These are phyloP conservation scores for Pilophorus perplexus DNA, from an alignment of 2,888 invertebrate genomes.

Conservation along the genomic window DNA sequence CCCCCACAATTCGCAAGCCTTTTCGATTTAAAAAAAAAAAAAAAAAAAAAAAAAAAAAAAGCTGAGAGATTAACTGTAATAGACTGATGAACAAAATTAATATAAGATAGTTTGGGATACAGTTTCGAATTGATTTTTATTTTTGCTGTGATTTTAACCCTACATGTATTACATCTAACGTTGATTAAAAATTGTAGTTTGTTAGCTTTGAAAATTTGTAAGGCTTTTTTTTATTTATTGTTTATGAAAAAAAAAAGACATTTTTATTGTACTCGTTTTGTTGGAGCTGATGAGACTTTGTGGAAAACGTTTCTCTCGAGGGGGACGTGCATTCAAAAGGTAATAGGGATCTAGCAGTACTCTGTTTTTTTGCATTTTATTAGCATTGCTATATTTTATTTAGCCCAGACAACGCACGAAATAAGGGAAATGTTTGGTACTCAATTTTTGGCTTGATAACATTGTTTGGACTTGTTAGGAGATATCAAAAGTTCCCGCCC, in stretches of 20 bases:
- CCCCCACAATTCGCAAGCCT: neutral
- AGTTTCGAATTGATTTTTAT: conserved; percentile 36
- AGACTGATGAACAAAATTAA: conserved; percentile 37
- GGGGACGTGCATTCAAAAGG: too few species aligned
- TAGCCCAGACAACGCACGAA: too few species aligned
- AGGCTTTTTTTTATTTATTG: conserved; percentile 22
- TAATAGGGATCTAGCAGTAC: too few species aligned
- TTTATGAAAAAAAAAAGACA: conserved; percentile 30
- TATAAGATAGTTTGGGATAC: conserved; percentile 29
- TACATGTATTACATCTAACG: conserved; percentile 42
- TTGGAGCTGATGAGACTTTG: too few species aligned
- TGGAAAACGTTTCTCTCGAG: too few species aligned
- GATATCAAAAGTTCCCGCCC: too few species aligned
- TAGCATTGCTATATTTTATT: neutral
- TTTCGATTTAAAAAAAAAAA: too few species aligned
- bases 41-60: conserved; percentile 24
- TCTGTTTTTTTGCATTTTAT: conserved; percentile 5
- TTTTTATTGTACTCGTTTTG: conserved; percentile 16
- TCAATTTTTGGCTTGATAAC: too few species aligned
- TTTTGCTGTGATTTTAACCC: conserved; percentile 45
- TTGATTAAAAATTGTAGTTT: conserved; percentile 38
- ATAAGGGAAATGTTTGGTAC: too few species aligned
- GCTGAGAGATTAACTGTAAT: conserved; percentile 30
- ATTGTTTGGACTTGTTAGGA: too few species aligned
- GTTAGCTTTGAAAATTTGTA: conserved; percentile 30